These are phyloP conservation scores for Hemicrepidius hirtus DNA, from an alignment of 2,888 invertebrate species.

Conservation along the genomic window DNA sequence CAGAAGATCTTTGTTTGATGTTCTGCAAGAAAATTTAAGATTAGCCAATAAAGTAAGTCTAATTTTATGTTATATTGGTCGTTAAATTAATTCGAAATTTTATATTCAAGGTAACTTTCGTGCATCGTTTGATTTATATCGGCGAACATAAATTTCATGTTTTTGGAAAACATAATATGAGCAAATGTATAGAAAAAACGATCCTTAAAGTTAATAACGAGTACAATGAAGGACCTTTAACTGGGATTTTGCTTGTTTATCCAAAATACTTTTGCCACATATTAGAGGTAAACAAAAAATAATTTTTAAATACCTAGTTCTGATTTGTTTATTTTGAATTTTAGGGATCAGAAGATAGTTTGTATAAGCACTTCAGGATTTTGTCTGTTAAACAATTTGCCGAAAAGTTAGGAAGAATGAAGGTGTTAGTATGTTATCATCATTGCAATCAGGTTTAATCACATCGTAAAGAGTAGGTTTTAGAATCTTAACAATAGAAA, in stretches of 20 bases:
- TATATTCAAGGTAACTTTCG: constrained; percentile 72
- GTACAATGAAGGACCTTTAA: constrained; percentile 56
- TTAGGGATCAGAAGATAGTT: constrained; percentile 73
- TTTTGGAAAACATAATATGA: constrained; percentile 67
- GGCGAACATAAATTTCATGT: constrained; percentile 72
- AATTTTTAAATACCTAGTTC: no score
- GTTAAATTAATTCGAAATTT: background rate
- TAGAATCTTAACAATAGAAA: background rate
- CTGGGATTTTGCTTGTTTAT: constrained; percentile 54
- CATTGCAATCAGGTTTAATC: constrained; percentile 70
- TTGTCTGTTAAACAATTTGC: constrained; percentile 58
- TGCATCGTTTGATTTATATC: constrained; percentile 72
- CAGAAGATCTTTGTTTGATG: constrained; percentile 53
- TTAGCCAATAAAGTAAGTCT: constrained; percentile 51
- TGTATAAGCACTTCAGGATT: constrained; percentile 72
- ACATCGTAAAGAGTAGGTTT: background rate
- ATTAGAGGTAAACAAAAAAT: constrained; percentile 63
- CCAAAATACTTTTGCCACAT: constrained; percentile 57
- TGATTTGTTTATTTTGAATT: background rate
- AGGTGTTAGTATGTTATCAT: constrained; percentile 72
- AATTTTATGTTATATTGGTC: background rate
- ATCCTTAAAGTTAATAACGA: constrained; percentile 62
- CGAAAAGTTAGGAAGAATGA: constrained; percentile 68
- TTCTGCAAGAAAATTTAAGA: constrained; percentile 54
- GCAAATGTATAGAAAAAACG: constrained; percentile 66